Conservation (phyloP, 2,113 vertebrate species). For the Puntigrus tetrazona region DNA sequence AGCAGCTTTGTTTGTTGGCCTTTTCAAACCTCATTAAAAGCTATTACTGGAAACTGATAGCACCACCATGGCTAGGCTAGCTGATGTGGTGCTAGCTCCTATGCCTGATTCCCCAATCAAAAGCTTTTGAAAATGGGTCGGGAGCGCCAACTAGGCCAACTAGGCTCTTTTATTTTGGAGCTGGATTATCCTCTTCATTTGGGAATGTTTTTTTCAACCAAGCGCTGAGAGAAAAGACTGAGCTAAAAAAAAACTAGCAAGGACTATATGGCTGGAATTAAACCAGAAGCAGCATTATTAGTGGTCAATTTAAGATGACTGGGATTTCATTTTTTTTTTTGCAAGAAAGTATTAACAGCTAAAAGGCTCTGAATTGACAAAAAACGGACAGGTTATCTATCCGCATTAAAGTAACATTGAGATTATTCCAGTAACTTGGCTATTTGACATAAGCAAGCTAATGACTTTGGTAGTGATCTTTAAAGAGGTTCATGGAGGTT, state of each 20-base stretch:
- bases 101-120: background rate
- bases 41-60: background rate
- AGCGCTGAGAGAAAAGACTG: background rate
- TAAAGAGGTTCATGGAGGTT: background rate
- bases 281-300: background rate
- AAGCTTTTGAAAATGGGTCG: background rate
- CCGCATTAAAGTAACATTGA: conserved; percentile 10
- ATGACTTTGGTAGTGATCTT: conserved; percentile 24
- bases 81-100: background rate
- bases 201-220: background rate
- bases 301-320: background rate
- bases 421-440: background rate
- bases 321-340: background rate
- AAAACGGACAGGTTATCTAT: background rate
- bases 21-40: conserved; percentile 5
- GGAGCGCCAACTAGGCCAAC: background rate
- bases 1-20: background rate
- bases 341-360: background rate
- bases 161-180: background rate
- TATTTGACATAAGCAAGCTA: background rate
- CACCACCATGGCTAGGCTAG: background rate
- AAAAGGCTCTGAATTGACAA: background rate
- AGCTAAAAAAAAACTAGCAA: background rate
- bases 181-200: conserved; percentile 2
- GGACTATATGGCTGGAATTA: background rate